These are phyloP conservation scores for Penaeus indicus DNA, from an alignment of 1,140 invertebrate genomes.

Conservation along the genomic window DNA sequence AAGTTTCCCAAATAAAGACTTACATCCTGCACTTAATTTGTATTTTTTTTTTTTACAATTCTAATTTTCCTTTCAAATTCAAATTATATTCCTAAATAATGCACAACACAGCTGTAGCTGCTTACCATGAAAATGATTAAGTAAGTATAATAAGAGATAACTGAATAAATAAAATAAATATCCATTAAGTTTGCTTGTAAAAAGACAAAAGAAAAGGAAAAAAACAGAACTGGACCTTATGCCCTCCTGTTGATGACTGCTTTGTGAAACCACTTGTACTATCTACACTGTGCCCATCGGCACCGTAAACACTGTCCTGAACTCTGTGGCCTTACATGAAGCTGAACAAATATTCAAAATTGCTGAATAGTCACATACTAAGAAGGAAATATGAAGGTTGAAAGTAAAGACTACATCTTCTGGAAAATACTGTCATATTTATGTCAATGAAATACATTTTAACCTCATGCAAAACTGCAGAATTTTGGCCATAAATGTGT, in stretches of 20 bases:
- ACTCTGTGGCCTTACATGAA: slow-evolving; percentile 50
- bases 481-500: slow-evolving; percentile 43
- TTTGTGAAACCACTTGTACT: slow-evolving; percentile 61
- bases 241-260: slow-evolving; percentile 53
- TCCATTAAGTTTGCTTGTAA: too few relatives aligned
- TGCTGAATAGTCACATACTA: background rate
- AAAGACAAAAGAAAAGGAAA: background rate
- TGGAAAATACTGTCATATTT: background rate
- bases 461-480: slow-evolving; percentile 46
- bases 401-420: too few relatives aligned
- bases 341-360: slow-evolving; percentile 9
- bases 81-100: too few relatives aligned
- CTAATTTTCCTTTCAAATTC: too few relatives aligned
- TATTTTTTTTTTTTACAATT: too few relatives aligned
- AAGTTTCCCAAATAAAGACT: too few relatives aligned
- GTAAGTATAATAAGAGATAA: too few relatives aligned
- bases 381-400: too few relatives aligned
- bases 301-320: slow-evolving; percentile 33
- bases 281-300: slow-evolving; percentile 56
- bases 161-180: too few relatives aligned
- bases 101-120: too few relatives aligned
- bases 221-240: background rate
- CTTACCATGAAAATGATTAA: too few relatives aligned
- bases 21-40: too few relatives aligned
- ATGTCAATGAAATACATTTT: slow-evolving; percentile 30